Base-by-base conservation (phyloP, 2,888 invertebrate genomes). In the Drosophila eohydei region DNA sequence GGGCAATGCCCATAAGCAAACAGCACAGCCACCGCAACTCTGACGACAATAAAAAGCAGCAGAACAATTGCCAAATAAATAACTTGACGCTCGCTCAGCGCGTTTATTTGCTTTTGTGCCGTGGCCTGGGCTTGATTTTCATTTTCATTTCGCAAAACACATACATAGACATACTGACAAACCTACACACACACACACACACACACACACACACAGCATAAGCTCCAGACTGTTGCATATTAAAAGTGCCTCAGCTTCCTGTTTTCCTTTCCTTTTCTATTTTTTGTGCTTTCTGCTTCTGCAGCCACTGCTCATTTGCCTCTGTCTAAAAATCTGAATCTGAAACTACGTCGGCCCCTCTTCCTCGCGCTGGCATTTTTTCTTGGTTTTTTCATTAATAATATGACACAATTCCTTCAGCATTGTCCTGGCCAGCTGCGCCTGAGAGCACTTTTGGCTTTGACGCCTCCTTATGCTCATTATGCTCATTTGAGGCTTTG, bases 401-500 rank as follows among this genome's bases (percentile, higher is more conserved):
- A 85, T 82, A 88, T 89, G 84, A 89, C 84, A 84, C 89, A 81
- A 77, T 89, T 84, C 88, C 74, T 74, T 57, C 74, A 81, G 85
- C 88, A 84, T 89, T 84, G 88, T 84, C 77, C 79, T 71, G 74
- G 71, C 78, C 78, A 74, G 71, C 71, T 84, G 86, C 83, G 88
- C 88, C 84, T 84, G 72, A 88, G 84, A 88, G 84, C 88, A 88
- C 80, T 89, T 84, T 89, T 77, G 88, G 80, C 89, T 81, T 66
- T 78, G 87, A 78, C 83, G 69, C 84, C 83, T 84, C 71, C 89
- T 89, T 87, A 83, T 87, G 84, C 83, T 90, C 87, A 88, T 86
- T 86, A 88, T 88, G 89, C 90, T 86, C 90, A 90, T 90, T 86
- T 79, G 81, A 79, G 83, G 87, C 89, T 88, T 90, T 88, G 89